Conservation (phyloP, 2,113 vertebrate genomes). For the Haemorhous mexicanus region DNA sequence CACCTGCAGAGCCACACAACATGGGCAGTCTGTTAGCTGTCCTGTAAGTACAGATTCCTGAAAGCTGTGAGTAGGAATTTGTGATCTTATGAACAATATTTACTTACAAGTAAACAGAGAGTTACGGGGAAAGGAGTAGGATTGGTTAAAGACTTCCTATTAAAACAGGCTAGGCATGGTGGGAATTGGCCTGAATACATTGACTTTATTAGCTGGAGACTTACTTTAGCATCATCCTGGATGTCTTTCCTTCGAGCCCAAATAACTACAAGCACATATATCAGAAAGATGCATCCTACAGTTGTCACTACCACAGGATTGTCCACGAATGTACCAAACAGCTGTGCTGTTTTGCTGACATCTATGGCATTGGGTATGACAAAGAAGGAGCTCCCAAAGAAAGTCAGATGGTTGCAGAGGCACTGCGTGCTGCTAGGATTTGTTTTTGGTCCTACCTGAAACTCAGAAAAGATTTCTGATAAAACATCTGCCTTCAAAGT, state of each 20-base stretch:
- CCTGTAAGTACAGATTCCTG: neutral
- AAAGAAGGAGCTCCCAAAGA: constrained; percentile 92
- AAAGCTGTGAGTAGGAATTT: neutral
- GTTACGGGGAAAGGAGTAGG: neutral
- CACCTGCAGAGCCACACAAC: constrained; percentile 69
- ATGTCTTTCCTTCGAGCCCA: constrained; percentile 92
- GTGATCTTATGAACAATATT: neutral
- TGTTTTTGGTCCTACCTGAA: constrained; percentile 87
- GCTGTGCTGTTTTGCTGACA: constrained; percentile 79
- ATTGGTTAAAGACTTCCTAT: neutral
- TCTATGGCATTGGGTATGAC: constrained; percentile 88
- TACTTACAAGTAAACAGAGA: neutral
- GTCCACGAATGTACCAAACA: constrained; percentile 87
- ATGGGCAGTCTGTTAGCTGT: neutral
- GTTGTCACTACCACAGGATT: constrained; percentile 92
- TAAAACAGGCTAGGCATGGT: neutral
- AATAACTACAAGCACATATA: constrained; percentile 82
- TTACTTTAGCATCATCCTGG: constrained; percentile 87
- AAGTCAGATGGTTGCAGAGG: constrained; percentile 91
- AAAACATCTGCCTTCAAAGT: neutral
- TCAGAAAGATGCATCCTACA: constrained; percentile 81
- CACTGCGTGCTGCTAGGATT: constrained; percentile 81
- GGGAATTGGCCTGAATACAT: neutral
- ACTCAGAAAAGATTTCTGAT: neutral
- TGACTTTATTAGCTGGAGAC: neutral